These are phyloP conservation scores for Fistularia tabacaria DNA, from an alignment of 2,797 vertebrate species.

Conservation along the genomic window DNA sequence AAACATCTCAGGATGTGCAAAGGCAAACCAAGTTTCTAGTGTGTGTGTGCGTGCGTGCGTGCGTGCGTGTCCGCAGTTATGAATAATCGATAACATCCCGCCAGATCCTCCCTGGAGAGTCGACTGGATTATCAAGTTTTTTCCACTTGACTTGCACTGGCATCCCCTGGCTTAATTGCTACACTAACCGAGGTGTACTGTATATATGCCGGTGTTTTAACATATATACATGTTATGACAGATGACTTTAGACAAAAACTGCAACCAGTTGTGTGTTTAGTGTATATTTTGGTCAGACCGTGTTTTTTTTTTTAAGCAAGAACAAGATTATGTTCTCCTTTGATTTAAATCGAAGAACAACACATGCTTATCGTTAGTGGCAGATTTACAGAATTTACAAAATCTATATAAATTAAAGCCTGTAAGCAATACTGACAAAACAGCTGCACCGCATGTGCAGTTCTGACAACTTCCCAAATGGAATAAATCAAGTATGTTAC, in stretches of 20 bases:
- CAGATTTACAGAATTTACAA: too few species aligned
- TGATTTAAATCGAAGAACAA: too few species aligned
- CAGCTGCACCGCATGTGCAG: slow-evolving; percentile 18
- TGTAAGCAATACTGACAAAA: slow-evolving; percentile 58
- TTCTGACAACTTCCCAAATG: slow-evolving; percentile 20
- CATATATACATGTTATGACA: slow-evolving; percentile 8
- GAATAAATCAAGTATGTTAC: slow-evolving; percentile 24
- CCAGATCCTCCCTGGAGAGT: slow-evolving; percentile 7
- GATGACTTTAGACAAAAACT: too few species aligned
- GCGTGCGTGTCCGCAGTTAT: slow-evolving; percentile 4
- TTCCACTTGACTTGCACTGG: not conserved
- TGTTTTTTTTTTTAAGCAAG: too few species aligned
- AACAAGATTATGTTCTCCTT: too few species aligned
- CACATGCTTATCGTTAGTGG: too few species aligned
- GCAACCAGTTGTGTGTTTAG: too few species aligned
- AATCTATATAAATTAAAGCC: slow-evolving; percentile 14
- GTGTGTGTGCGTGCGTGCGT: not conserved
- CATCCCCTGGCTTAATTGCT: not conserved
- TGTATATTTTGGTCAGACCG: too few species aligned
- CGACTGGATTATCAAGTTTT: slow-evolving; percentile 8
- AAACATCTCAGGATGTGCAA: not conserved
- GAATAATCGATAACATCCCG: slow-evolving; percentile 23
- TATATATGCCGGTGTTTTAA: not conserved
- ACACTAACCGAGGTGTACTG: slow-evolving; percentile 29
- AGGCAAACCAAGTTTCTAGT: too few species aligned